phyloP scores from a whole-genome alignment of 2,797 vertebrate species.

The Helarctos malayanus region DNA sequence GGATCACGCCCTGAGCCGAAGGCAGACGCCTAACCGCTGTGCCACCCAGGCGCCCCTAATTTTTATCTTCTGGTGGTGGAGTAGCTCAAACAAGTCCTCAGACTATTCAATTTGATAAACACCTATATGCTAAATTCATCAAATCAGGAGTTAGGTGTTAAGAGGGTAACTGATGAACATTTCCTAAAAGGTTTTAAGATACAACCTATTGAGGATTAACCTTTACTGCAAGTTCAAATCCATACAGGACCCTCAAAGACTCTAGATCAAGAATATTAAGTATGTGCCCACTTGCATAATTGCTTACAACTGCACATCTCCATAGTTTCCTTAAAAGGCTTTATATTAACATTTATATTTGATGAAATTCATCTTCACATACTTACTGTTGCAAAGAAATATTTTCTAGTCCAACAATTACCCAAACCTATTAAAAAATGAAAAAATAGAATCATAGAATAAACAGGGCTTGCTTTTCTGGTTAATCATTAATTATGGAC shows the following conservation, averaged over 20 bases:
- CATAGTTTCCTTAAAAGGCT: slow-evolving; percentile 25
- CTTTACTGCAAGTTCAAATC: slow-evolving; percentile 10
- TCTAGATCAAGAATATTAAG: background rate
- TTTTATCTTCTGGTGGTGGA: background rate
- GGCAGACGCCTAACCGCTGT: too few relatives aligned
- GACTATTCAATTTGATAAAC: background rate
- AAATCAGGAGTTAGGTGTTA: background rate
- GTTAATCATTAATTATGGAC: slow-evolving; percentile 3
- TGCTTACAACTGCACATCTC: background rate
- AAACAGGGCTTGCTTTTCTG: background rate
- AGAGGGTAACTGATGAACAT: background rate
- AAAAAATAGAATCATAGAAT: background rate
- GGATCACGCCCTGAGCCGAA: too few relatives aligned
- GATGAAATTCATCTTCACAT: slow-evolving; percentile 40
- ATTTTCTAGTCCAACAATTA: background rate
- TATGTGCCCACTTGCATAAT: background rate
- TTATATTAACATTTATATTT: slow-evolving; percentile 5
- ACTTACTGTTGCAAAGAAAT: slow-evolving; percentile 28
- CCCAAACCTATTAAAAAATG: slow-evolving; percentile 35
- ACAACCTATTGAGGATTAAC: background rate
- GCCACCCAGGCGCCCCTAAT: background rate
- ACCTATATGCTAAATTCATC: background rate
- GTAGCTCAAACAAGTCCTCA: background rate
- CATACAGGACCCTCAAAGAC: background rate
- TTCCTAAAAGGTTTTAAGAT: background rate